These are phyloP conservation scores for Dryadula phaetusa DNA, from an alignment of 2,888 invertebrate genomes.

Conservation along the genomic window DNA sequence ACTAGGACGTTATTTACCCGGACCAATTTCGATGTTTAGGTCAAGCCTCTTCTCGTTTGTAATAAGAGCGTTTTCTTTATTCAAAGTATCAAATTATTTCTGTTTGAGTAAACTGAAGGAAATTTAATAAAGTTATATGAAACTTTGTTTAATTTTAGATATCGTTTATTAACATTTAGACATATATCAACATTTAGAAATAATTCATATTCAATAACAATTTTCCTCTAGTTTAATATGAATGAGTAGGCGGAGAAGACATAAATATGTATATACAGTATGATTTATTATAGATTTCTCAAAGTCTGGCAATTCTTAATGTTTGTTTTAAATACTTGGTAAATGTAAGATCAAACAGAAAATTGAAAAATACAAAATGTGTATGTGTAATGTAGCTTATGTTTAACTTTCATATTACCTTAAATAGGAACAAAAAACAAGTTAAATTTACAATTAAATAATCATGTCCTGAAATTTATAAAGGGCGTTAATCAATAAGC, in stretches of 20 bases:
- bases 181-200: neutral
- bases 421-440: too few species aligned
- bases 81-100: conserved; percentile 8
- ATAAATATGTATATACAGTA: neutral
- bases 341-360: neutral
- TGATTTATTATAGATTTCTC: neutral
- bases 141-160: neutral
- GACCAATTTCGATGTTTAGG: conserved; percentile 18
- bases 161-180: neutral
- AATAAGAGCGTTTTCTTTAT: neutral
- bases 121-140: neutral
- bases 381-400: too few species aligned
- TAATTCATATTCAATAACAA: neutral
- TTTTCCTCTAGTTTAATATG: neutral
- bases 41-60: conserved; percentile 5
- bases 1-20: conserved; percentile 13
- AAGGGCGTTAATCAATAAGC: neutral
- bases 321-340: neutral
- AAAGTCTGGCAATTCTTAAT: neutral
- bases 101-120: neutral
- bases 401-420: too few species aligned
- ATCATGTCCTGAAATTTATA: neutral
- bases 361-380: too few species aligned
- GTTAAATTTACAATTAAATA: too few species aligned
- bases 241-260: neutral